These are phyloP conservation scores for Diplogasteroides magnus DNA, from an alignment of 1,140 invertebrate species.

Conservation along the genomic window DNA sequence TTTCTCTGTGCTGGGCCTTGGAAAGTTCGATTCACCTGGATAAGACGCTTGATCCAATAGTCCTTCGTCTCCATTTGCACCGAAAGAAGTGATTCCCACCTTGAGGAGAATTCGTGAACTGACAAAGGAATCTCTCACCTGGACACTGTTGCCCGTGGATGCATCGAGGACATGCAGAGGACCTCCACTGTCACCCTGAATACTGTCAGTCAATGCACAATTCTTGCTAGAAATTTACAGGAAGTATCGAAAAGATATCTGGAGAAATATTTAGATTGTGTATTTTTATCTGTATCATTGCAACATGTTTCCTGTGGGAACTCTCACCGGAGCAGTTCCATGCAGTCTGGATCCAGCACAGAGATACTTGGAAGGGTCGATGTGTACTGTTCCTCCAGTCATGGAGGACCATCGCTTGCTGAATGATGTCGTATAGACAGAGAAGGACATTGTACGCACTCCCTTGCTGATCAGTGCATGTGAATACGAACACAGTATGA, in stretches of 20 bases:
- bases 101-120: background rate
- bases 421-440: too few relatives aligned
- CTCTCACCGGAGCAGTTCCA: background rate
- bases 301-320: background rate
- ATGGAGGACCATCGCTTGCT: background rate
- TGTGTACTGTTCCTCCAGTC: background rate
- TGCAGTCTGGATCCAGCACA: background rate
- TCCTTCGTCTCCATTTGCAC: background rate
- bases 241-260: background rate
- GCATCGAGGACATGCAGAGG: background rate
- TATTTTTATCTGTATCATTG: background rate
- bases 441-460: too few relatives aligned
- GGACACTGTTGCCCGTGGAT: background rate
- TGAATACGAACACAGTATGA: too few relatives aligned
- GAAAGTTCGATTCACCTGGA: background rate
- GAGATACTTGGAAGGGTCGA: background rate
- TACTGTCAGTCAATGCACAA: background rate
- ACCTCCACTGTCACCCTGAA: background rate
- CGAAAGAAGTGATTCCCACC: background rate
- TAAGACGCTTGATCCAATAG: background rate
- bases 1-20: too few relatives aligned
- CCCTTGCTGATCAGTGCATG: too few relatives aligned
- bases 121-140: background rate
- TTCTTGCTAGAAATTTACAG: background rate
- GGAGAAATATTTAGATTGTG: background rate